Evolutionary conservation across 2,888 invertebrate species (phyloP), one percentile per base, ranked within the genome.

Genomic region (Entomobrya multifasciata): DNA sequence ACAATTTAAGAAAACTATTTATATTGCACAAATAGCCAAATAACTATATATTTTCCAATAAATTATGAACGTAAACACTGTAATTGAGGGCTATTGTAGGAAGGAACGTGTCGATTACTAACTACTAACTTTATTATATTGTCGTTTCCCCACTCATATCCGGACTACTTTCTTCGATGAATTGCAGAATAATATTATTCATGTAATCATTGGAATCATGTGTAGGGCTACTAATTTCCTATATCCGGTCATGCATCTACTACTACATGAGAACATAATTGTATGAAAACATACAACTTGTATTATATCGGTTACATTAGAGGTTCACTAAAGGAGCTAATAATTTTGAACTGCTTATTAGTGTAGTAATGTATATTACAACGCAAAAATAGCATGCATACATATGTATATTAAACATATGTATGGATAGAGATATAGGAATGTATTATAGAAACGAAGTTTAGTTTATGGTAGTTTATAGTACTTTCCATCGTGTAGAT

Each of bases 41-140:
- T n/a, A n/a, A n/a, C n/a, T n/a, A 20, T 36, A 36, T 36, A 36
- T 62, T 47, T 44, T 22, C 44, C 47, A 25, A 0, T 17, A 13
- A 3, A 25, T 27, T 41, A 1, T 41, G 41, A 41, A 76, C 13
- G 62, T 62, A 77, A 84, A 84, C 76, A 77, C 83, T 77, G 57
- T 52, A 67, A 77, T 84, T 55, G 77, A 74, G 62, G 41, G 36
- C 36, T 8, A 8, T 36, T 6, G 36, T 36, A 6, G 30, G 55
- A 52, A 49, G 22, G 47, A 52, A 82, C 74, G 82, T 82, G 74
- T 13, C 30, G 74, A 82, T 82, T 74, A 52, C 82, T 20, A 72
- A 57, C 57, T 82, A n/a, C n/a, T 81, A 49, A 74, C 74, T 82
- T 74, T 74, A 82, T 74, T 82, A 20, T 82, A 25, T 74, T 20